These are phyloP conservation scores for Orchesellides sinensis DNA, from an alignment of 2,888 invertebrate species.

Conservation along the genomic window DNA sequence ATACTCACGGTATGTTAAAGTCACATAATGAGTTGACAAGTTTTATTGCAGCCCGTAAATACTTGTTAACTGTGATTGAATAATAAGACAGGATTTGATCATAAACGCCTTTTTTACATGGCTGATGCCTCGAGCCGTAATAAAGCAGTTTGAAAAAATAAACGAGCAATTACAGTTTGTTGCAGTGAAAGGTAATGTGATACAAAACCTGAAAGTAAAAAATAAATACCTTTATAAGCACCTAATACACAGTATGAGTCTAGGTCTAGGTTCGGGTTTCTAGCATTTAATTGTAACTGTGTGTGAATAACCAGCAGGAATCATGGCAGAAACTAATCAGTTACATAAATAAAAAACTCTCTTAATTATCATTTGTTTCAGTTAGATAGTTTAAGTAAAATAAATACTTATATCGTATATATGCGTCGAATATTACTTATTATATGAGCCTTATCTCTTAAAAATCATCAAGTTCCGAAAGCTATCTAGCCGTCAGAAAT, in stretches of 20 bases:
- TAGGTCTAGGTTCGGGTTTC: background rate
- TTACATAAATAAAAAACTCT: constrained; percentile 37
- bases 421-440: background rate
- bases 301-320: constrained; percentile 37
- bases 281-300: constrained; percentile 32
- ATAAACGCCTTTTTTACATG: constrained; percentile 36
- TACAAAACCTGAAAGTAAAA: no score
- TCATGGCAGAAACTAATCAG: constrained; percentile 24
- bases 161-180: constrained; percentile 35
- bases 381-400: constrained; percentile 23
- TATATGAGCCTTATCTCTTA: background rate
- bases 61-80: constrained; percentile 51
- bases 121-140: constrained; percentile 31
- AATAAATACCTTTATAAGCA: background rate
- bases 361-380: constrained; percentile 47
- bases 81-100: constrained; percentile 26
- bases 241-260: background rate
- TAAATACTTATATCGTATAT: background rate
- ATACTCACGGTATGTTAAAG: no score
- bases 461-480: background rate
- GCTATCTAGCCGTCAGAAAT: background rate
- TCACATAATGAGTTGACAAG: constrained; percentile 55
- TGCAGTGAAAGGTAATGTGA: background rate
- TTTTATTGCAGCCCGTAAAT: constrained; percentile 47
- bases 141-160: constrained; percentile 40